Evolutionary conservation across 1,140 invertebrate genomes (phyloP).

Genomic region (Drosophila ficusphila): DNA sequence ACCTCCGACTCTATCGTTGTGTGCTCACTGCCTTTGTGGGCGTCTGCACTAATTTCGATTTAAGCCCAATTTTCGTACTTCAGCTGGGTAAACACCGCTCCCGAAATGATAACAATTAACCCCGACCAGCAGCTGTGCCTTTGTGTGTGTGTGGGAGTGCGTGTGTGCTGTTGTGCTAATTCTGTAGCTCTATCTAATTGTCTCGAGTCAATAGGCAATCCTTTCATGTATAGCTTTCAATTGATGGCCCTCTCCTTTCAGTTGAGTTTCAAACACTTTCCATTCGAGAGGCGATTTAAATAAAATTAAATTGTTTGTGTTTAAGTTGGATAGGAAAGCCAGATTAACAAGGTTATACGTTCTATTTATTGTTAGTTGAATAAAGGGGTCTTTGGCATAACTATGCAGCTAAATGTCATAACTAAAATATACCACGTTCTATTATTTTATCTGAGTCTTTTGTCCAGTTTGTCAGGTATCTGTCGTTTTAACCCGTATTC

Average conservation of each 20-base stretch:
- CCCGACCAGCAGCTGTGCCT: neutral
- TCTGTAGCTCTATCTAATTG: slow-evolving; percentile 48
- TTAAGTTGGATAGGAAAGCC: neutral
- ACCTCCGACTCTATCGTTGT: slow-evolving; percentile 10
- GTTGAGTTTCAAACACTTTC: slow-evolving; percentile 2
- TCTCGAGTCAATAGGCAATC: slow-evolving; percentile 43
- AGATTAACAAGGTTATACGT: too few species aligned
- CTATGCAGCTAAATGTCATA: too few species aligned
- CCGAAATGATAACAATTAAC: slow-evolving; percentile 60
- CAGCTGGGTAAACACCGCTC: slow-evolving; percentile 56
- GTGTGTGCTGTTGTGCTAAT: slow-evolving; percentile 54
- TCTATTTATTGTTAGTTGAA: too few species aligned
- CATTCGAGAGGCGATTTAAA: too few species aligned
- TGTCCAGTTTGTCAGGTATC: too few species aligned
- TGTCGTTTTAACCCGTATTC: too few species aligned
- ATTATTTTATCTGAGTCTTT: too few species aligned
- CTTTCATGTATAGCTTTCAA: slow-evolving; percentile 15
- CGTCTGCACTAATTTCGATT: slow-evolving; percentile 40
- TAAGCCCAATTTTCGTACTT: slow-evolving; percentile 59
- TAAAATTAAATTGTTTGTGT: neutral
- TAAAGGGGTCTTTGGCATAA: too few species aligned
- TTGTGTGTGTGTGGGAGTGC: neutral
- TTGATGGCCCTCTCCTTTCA: slow-evolving; percentile 8
- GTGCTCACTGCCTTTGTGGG: slow-evolving; percentile 3
- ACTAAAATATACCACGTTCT: too few species aligned